phyloP scores from a whole-genome alignment of 2,888 invertebrate genomes.

The Trissonchulus sp. region DNA sequence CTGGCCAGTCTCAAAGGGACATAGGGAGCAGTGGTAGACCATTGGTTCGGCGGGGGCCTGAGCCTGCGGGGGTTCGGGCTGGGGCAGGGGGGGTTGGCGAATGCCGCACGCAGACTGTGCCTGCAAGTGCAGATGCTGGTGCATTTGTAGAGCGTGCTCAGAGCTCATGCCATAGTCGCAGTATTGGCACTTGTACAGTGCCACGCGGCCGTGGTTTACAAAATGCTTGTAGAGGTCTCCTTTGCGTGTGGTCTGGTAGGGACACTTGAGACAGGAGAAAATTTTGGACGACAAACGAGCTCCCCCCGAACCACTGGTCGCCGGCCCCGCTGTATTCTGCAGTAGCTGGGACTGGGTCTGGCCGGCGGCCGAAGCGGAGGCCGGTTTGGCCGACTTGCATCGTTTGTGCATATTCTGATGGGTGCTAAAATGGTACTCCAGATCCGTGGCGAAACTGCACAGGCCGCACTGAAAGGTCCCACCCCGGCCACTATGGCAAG shows the following conservation, averaged over 20 bases:
- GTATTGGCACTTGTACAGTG: background rate
- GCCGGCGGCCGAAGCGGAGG: background rate
- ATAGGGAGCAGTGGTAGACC: background rate
- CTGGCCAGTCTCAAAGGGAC: background rate
- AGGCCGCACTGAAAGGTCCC: background rate
- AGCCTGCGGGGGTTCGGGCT: background rate
- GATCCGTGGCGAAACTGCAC: background rate
- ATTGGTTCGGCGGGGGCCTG: background rate
- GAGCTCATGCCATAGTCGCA: background rate
- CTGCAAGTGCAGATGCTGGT: background rate
- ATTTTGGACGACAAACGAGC: background rate
- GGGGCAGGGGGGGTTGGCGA: background rate
- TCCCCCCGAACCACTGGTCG: too few species aligned
- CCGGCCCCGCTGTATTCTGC: too few species aligned
- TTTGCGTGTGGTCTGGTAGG: background rate
- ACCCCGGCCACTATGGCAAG: background rate
- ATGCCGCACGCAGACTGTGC: background rate
- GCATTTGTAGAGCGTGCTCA: background rate
- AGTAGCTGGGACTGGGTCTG: background rate
- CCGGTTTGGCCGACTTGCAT: background rate
- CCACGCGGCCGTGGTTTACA: background rate
- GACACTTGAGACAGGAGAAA: background rate
- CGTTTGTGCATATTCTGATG: background rate
- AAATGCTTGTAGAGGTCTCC: background rate
- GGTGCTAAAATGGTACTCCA: background rate